Base-by-base conservation (phyloP, 2,113 vertebrate species). In the Oxyura jamaicensis region DNA sequence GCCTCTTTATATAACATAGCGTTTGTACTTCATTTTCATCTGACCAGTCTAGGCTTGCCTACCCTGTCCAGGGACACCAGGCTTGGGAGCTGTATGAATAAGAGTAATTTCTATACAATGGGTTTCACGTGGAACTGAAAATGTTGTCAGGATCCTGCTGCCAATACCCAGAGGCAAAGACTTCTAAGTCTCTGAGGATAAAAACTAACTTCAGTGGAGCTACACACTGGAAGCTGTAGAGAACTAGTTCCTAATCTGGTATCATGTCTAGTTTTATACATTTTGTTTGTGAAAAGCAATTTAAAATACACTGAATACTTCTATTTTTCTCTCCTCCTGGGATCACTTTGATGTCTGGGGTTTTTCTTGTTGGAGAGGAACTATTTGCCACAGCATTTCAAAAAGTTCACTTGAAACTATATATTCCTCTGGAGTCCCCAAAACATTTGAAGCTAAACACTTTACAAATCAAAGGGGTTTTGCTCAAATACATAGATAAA, bases 391-490 rank as follows among this genome's bases (percentile, higher is more conserved):
- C 65, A 67, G 52, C 20, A 35, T 90, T 90, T 96, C 59, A 83
- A 85, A 46, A 48, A 79, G 25, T 56, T 52, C 69, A 7, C 28
- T 93, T 63, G 80, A 88, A 83, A 80, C 63, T 25, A 15, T 42
- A 6, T 55, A 36, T 63, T 94, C 65, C 86, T 86, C 42, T 69
- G 46, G 68, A 91, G 65, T 69, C 33, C n/a, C 42, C 46, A 52
- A 66, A 79, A 90, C 29, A 67, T 77, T 87, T 93, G 71, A 90
- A 93, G 52, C 29, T 52, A 52, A 93, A 55, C 46, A 26, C 28
- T 90, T 88, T 3, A 75, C 62, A 91, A 83, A 80, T 90, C 87
- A 90, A 73, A 79, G 75, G n/a, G 13, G 18, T 65, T 95, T 83
- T 88, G 28, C 36, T 88, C 42, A 60, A 86, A 31, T 28, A 29